Conservation (phyloP, 2,113 vertebrate genomes). For the Saccopteryx bilineata region DNA sequence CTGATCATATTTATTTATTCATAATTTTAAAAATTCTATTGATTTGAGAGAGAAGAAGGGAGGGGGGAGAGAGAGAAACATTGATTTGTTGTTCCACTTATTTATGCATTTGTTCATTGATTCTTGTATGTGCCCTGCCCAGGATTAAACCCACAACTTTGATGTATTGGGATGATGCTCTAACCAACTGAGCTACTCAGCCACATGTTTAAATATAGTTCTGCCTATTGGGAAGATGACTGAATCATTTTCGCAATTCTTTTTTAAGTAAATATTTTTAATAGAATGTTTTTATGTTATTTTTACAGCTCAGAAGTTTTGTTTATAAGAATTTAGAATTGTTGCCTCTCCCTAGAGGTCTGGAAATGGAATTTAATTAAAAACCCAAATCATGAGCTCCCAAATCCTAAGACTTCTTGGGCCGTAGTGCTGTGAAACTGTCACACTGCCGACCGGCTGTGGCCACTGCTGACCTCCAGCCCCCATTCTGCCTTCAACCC, state of each 20-base stretch:
- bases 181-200: too few relatives aligned
- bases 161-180: too few relatives aligned
- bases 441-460: not conserved
- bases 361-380: slow-evolving; percentile 56
- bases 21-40: too few relatives aligned
- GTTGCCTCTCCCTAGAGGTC: slow-evolving; percentile 40
- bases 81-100: too few relatives aligned
- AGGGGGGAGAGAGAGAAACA: too few relatives aligned
- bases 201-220: slow-evolving; percentile 61
- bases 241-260: slow-evolving; percentile 73
- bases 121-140: too few relatives aligned
- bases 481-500: not conserved
- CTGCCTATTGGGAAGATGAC: not conserved
- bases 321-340: slow-evolving; percentile 59
- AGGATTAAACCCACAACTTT: too few relatives aligned
- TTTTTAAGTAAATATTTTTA: slow-evolving; percentile 76
- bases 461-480: not conserved
- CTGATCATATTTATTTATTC: not conserved
- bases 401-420: not conserved
- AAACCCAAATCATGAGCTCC: slow-evolving; percentile 13
- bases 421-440: rapidly evolving
- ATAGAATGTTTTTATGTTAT: slow-evolving; percentile 68
- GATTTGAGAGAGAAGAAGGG: too few relatives aligned
- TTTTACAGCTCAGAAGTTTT: slow-evolving; percentile 71
- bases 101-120: too few relatives aligned